These are phyloP conservation scores for Henicopernis longicauda DNA, from an alignment of 2,113 vertebrate species.

Conservation along the genomic window DNA sequence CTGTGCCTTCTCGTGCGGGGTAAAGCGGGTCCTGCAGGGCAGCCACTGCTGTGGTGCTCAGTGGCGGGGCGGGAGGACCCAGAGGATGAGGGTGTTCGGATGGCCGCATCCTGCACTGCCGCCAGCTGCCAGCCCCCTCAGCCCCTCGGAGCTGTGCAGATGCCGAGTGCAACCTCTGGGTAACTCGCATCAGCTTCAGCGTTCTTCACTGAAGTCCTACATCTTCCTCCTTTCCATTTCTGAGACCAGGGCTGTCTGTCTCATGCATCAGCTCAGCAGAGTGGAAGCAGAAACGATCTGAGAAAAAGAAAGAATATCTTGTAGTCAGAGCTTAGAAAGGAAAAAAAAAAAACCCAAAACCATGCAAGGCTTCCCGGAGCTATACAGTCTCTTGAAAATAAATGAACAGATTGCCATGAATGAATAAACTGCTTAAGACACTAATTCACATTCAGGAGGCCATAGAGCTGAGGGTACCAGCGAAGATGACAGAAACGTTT, in stretches of 20 bases:
- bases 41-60: fast-evolving
- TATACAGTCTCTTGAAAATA: slow-evolving; percentile 22
- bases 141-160: not conserved
- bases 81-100: fast-evolving
- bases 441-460: slow-evolving; percentile 48
- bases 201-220: not conserved
- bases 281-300: not conserved
- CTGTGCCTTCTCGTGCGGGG: fast-evolving
- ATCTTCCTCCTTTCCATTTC: not conserved
- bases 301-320: not conserved
- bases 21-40: not conserved
- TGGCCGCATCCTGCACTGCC: not conserved
- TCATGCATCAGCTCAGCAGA: not conserved
- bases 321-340: not conserved
- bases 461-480: not conserved
- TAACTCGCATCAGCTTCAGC: fast-evolving
- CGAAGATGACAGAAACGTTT: not conserved
- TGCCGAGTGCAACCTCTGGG: not conserved
- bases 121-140: not conserved
- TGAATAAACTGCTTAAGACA: slow-evolving; percentile 45
- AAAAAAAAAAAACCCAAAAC: not conserved
- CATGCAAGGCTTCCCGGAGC: not conserved
- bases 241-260: not conserved
- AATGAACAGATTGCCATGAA: slow-evolving; percentile 56
- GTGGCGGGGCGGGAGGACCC: fast-evolving